These are phyloP conservation scores for Oscheius sp. DNA, from an alignment of 2,888 invertebrate species.

Conservation along the genomic window DNA sequence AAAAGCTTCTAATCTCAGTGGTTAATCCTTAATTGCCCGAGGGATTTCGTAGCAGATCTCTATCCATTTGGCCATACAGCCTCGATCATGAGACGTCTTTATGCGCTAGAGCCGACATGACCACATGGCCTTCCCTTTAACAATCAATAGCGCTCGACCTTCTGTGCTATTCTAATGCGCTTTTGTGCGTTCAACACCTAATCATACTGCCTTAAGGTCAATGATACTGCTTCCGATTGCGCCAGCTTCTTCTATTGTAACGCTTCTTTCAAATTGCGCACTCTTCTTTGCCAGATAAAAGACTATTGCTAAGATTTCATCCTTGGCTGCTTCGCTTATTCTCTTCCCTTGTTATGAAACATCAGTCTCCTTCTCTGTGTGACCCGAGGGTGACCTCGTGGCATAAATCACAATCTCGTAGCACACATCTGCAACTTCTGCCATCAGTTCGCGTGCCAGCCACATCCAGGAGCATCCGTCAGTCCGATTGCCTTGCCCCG, in stretches of 20 bases:
- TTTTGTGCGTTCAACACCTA: conserved; percentile 23
- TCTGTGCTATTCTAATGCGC: conserved; percentile 25
- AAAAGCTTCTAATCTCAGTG: neutral
- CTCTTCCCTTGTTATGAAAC: neutral
- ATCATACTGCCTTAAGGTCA: conserved; percentile 18
- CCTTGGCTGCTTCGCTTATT: neutral
- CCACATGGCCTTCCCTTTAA: conserved; percentile 29
- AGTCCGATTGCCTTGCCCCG: conserved; percentile 24
- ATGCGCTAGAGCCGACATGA: conserved; percentile 24
- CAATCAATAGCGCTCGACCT: conserved; percentile 28
- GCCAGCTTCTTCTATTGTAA: neutral
- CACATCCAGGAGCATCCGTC: conserved; percentile 22
- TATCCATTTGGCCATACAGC: conserved; percentile 1
- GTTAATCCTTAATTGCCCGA: conserved; percentile 14
- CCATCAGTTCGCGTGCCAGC: conserved; percentile 4
- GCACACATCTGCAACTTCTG: conserved; percentile 23
- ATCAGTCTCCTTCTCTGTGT: neutral
- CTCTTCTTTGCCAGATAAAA: conserved; percentile 3
- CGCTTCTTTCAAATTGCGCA: conserved; percentile 1
- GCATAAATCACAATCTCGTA: conserved; percentile 22
- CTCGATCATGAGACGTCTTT: conserved; percentile 24
- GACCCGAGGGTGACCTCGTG: neutral
- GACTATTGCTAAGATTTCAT: conserved; percentile 1
- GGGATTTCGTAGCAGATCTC: conserved; percentile 18
- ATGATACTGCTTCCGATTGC: neutral